Evolutionary conservation across 2,113 vertebrate genomes (phyloP).

Genomic region (Silurus meridionalis): DNA sequence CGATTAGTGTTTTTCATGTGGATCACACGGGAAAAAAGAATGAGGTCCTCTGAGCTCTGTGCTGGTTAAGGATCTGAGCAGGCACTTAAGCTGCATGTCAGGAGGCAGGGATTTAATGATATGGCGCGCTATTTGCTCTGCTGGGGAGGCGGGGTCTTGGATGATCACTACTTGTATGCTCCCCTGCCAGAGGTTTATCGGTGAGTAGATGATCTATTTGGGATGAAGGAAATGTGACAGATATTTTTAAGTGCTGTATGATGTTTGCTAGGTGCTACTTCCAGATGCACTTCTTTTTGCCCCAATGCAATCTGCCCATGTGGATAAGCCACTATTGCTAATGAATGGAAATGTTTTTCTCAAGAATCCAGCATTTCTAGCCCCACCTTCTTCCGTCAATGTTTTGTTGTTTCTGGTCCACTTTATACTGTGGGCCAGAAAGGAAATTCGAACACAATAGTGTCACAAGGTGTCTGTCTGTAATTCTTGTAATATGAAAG

Average conservation of each 20-base stretch:
- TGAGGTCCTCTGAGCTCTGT: neutral
- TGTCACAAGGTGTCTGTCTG: neutral
- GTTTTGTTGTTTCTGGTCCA: neutral
- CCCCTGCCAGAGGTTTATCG: slow-evolving; percentile 69
- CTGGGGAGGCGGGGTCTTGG: slow-evolving; percentile 71
- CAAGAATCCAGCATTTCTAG: neutral
- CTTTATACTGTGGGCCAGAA: neutral
- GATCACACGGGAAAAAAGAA: neutral
- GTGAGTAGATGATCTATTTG: slow-evolving; percentile 59
- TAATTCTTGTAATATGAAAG: neutral
- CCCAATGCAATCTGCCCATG: no score
- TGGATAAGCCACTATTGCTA: neutral
- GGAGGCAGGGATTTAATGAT: slow-evolving; percentile 48
- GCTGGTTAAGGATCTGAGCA: slow-evolving; percentile 1
- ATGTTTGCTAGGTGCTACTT: neutral
- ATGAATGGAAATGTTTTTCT: neutral
- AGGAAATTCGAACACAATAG: neutral
- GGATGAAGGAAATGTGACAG: neutral
- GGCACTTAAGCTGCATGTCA: slow-evolving; percentile 33
- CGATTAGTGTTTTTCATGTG: neutral
- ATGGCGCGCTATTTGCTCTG: slow-evolving; percentile 74
- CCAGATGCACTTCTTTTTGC: neutral
- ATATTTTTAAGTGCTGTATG: neutral
- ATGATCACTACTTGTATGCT: slow-evolving; percentile 68
- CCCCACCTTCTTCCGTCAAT: neutral